Evolutionary conservation across 2,797 vertebrate species (phyloP).

Genomic region (Enteromius radiatus): DNA sequence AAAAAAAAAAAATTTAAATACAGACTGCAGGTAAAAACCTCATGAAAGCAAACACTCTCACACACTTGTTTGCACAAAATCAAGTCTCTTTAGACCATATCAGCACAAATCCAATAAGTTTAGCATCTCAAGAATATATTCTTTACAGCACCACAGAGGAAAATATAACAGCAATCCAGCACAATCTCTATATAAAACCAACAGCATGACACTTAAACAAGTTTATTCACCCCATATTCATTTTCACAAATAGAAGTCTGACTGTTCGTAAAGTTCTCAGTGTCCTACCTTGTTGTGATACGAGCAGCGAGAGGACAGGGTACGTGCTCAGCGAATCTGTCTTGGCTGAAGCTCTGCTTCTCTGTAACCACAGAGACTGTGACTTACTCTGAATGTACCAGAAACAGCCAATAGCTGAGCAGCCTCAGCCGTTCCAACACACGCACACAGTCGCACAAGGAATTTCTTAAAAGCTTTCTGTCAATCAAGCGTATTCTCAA

Average conservation of each 20-base stretch:
- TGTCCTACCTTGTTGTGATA: slow-evolving; percentile 61
- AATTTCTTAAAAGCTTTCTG: slow-evolving; percentile 39
- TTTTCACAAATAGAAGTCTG: slow-evolving; percentile 4
- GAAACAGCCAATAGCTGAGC: slow-evolving; percentile 75
- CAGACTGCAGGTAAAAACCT: neutral
- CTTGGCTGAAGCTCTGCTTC: slow-evolving; percentile 61
- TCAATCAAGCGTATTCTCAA: slow-evolving; percentile 27
- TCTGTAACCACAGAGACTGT: slow-evolving; percentile 66
- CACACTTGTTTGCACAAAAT: slow-evolving; percentile 1
- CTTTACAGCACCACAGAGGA: neutral
- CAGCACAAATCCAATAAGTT: neutral
- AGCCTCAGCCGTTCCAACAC: slow-evolving; percentile 49
- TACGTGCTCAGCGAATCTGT: slow-evolving; percentile 32
- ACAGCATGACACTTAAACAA: slow-evolving; percentile 28
- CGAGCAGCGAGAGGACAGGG: slow-evolving; percentile 47
- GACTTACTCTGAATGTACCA: slow-evolving; percentile 63
- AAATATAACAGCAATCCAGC: neutral
- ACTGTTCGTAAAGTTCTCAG: slow-evolving; percentile 30
- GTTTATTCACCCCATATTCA: slow-evolving; percentile 28
- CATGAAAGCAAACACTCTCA: neutral
- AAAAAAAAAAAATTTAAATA: neutral
- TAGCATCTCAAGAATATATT: neutral
- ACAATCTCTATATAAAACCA: neutral
- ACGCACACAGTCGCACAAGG: slow-evolving; percentile 46
- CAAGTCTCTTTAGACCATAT: neutral